Percentiles rank a stretch among this genome's conserved stretches.
These are phyloP conservation scores for Melieria picta DNA, from an alignment of 2,888 invertebrate species.

Conservation along the genomic window DNA sequence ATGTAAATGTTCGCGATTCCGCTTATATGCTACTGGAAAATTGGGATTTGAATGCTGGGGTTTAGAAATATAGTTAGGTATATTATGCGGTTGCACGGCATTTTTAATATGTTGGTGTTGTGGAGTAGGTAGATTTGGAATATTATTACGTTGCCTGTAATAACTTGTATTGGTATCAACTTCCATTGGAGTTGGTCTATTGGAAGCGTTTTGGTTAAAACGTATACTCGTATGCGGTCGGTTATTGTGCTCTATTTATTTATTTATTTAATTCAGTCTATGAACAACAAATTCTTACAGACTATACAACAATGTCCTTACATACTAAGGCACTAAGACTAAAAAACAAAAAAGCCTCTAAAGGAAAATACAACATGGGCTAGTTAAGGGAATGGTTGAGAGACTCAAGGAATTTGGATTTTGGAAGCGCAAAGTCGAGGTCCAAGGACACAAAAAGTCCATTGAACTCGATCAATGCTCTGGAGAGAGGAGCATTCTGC, in stretches of 20 bases:
- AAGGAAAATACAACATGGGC: too few relatives aligned
- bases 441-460: too few relatives aligned
- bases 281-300: too few relatives aligned
- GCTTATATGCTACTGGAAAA: slow-evolving; percentile 16
- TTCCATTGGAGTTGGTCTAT: slow-evolving; percentile 32
- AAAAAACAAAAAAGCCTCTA: too few relatives aligned
- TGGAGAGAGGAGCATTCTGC: too few relatives aligned
- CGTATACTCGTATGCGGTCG: background rate
- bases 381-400: too few relatives aligned
- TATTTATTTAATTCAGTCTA: too few relatives aligned
- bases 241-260: slow-evolving; percentile 13
- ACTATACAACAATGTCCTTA: too few relatives aligned
- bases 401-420: too few relatives aligned
- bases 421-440: too few relatives aligned
- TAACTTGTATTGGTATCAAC: slow-evolving; percentile 20
- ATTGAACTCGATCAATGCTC: too few relatives aligned
- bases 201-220: slow-evolving; percentile 4
- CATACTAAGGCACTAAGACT: too few relatives aligned
- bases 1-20: slow-evolving; percentile 5
- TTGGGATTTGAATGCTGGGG: background rate
- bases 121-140: background rate
- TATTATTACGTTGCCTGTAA: slow-evolving; percentile 12
- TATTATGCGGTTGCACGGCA: slow-evolving; percentile 9
- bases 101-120: slow-evolving; percentile 11
- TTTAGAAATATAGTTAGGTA: slow-evolving; percentile 7